These are phyloP conservation scores for Branchipolynoe longqiensis DNA, from an alignment of 2,888 invertebrate genomes.

Conservation along the genomic window DNA sequence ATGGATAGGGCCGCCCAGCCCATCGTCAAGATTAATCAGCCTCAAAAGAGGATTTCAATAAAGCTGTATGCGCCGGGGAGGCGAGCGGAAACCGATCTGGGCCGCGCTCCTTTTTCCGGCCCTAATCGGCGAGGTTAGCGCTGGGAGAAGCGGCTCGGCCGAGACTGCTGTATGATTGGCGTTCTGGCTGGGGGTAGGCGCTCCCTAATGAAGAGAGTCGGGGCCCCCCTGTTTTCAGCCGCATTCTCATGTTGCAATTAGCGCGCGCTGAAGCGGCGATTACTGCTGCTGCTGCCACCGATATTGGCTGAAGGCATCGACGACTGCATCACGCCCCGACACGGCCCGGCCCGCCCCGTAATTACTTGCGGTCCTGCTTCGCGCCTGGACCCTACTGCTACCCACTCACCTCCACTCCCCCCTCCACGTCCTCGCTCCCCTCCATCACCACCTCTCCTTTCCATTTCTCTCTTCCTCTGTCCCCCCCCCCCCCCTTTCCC, in stretches of 20 bases:
- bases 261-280: background rate
- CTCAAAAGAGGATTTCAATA: slow-evolving; percentile 47
- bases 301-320: background rate
- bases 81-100: slow-evolving; percentile 4
- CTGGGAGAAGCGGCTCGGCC: background rate
- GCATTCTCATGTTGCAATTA: slow-evolving; percentile 45
- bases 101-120: background rate
- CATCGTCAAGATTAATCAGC: slow-evolving; percentile 40
- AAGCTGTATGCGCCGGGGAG: slow-evolving; percentile 5
- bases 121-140: slow-evolving; percentile 33
- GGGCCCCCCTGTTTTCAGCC: slow-evolving; percentile 13
- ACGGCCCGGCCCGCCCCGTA: background rate
- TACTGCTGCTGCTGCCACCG: slow-evolving; percentile 18
- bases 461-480: too few relatives aligned
- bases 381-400: background rate
- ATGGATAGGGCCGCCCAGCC: slow-evolving; percentile 15
- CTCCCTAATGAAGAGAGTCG: slow-evolving; percentile 30
- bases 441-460: background rate
- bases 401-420: background rate
- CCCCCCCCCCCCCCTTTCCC: too few relatives aligned
- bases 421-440: background rate
- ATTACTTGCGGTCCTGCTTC: background rate
- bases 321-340: background rate
- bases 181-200: background rate
- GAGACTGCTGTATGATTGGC: slow-evolving; percentile 23